Evolutionary conservation across 2,797 vertebrate genomes (phyloP), one percentile per base, ranked within the genome.

Genomic region (Myotis findleyi): DNA sequence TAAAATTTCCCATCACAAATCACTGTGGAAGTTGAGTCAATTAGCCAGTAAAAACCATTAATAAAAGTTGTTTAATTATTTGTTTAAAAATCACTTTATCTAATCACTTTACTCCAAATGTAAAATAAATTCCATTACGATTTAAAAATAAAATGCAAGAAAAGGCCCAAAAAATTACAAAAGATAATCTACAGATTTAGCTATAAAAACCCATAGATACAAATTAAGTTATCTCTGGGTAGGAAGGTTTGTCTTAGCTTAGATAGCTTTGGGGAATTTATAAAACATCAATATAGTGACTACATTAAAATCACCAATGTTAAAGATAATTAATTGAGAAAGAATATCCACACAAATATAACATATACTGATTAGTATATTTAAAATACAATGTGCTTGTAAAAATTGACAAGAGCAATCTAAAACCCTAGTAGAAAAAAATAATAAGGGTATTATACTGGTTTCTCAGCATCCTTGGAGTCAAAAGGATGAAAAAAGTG

Each of bases 1-100:
- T 93, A 89, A 96, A 94, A 93, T 16, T 41, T 85, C 41, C 7
- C 73, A 91, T 72, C n/a, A 51, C n/a, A 88, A 91, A 55, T 69
- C 27, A 94, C 83, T 73, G 6, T 91, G 36, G 12, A 95, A 91
- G 47, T 30, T 66, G 36, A 82, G 20, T 79, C 36, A 96, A 49
- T 76, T 87, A 79, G 66, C 82, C n/a, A 64, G 1, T 82, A 72
- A 62, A 36, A 6, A 82, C 3, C 27, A 25, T 64, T 83, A 62
- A n/a, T 55, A 11, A 93, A 93, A 82, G 21, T 59, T 69, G 6
- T 27, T 47, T 66, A 59, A 75, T 64, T 87, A 47, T 55, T 95
- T 87, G 18, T 76, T 87, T 64, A 66, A 75, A 66, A 82, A 33
- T 89, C 18, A 89, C 90, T 86, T 89, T 66, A 44, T 83, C 59